Evolutionary conservation across 2,888 invertebrate genomes (phyloP), one percentile per base, ranked within the genome.

Genomic region (Zaprionus bogoriensis): DNA sequence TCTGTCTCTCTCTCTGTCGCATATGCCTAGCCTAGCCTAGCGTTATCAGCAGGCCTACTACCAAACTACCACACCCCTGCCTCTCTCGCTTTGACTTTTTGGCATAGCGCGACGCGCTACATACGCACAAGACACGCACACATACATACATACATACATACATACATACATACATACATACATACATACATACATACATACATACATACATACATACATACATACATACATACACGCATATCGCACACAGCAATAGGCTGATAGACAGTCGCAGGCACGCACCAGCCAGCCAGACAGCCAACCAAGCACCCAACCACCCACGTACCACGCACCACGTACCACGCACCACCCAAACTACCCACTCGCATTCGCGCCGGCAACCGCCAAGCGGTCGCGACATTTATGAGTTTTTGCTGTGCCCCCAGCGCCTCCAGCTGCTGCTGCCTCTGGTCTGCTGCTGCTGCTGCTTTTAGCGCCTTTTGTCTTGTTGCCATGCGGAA

Each of bases 401-500:
- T 52, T 52, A 58, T 44, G 39, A 39, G 38, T 28, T 45, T 46
- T 22, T 38, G 27, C 17, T 12, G 17, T 9, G 17, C 9, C 2
- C 28, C 38, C 10, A 10, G 3, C n/a, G 9, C 3, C 28, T 19
- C 9, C 10, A 30, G 17, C 19, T n/a, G 20, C 12, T 14, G 30
- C 32, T 25, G 17, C 25, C 25, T n/a, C 3, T 28, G 25, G 7
- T 20, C 12, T 32, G 39, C 14, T 58, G 22, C 28, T 54, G 41
- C 20, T n/a, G n/a, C n/a, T n/a, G 30, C 2, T 14, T 36, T 36
- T 17, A 17, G 14, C 4, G 38, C 27, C 3, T 17, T 20, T 36
- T 48, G 42, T 27, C 47, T 51, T 69, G 75, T 77, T 77, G 77
- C 77, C 48, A 77, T 71, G 77, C 77, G 69, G 76, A 76, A 71